Base-by-base conservation (phyloP, 2,888 invertebrate species). In the Nephrotoma guestfalica region DNA sequence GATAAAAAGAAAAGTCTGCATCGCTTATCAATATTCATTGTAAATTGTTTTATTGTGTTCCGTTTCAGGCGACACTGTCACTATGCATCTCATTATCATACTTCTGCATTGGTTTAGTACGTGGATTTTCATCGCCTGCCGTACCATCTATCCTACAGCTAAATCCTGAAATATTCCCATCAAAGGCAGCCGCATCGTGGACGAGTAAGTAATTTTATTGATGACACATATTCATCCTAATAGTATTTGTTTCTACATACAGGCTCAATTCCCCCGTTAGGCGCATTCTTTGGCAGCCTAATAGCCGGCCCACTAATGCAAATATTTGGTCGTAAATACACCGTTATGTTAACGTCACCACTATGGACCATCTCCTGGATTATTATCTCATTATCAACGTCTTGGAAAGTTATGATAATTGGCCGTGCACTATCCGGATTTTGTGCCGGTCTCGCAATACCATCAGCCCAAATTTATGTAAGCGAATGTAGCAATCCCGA, bases 401-500 rank as follows among this genome's bases (percentile, higher is more conserved):
- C 90, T 86, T 92, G 92, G 87, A 89, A 91, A 0, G 89, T 93
- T 71, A 89, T 95, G 1, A 90, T 94, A 11, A 87, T 92, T 2
- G 94, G 94, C 0, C 90, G 95, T 83, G 89, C 93, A 6, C 88
- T 94, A 45, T 93, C 93, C 0, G 95, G 95, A 0, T 91, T 94
- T 83, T 93, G 94, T 86, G 93, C 93, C 2, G 94, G 94, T 0
- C 92, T 95, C 41, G 92, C 93, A 1, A 91, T 93, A 9, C 94
- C 95, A 0, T 93, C 94, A 4, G 93, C 92, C n/a, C 94, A 93
- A 91, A 93, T 94, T 88, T 95, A 95, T 89, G 93, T 93, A 86
- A 93, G 93, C 88, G 95, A 95, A 89, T 94, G 94, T 89, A 93
- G 94, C 6, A 93, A 94, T 86, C 93, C 94, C 0, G 93, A 93